phyloP scores from a whole-genome alignment of 2,888 invertebrate genomes.

The Yponomeuta cagnagella region DNA sequence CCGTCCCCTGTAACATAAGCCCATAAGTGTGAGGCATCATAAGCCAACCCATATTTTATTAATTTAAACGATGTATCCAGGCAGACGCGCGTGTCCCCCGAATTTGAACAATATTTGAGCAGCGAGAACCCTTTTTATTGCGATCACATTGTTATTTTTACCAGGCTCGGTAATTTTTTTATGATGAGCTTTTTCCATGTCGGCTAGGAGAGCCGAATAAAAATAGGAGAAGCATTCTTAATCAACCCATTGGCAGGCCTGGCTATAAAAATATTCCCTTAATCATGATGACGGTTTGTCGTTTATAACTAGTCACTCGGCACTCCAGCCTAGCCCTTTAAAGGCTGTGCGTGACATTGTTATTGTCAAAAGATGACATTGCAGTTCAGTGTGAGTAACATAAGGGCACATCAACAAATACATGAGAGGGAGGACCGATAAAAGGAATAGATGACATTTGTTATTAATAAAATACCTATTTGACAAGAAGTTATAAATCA shows the following conservation, averaged over 20 bases:
- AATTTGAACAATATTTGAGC: constrained; percentile 39
- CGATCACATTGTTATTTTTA: constrained; percentile 21
- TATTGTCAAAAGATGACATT: background rate
- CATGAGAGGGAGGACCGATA: no score
- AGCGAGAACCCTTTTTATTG: constrained; percentile 37
- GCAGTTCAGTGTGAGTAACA: background rate
- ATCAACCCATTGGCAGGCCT: background rate
- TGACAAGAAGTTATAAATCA: background rate
- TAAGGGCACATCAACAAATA: no score
- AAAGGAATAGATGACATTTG: background rate
- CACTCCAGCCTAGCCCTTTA: background rate
- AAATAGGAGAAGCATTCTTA: background rate
- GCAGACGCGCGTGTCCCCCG: constrained; percentile 31
- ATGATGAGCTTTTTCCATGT: constrained; percentile 6
- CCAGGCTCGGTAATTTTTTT: constrained; percentile 17
- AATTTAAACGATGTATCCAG: constrained; percentile 44
- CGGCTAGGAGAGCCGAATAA: background rate
- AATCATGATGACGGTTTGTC: background rate
- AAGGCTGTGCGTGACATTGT: background rate
- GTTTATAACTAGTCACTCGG: background rate
- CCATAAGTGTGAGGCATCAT: constrained; percentile 21
- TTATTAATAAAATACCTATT: background rate
- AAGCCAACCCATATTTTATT: constrained; percentile 59
- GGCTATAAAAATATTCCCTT: background rate
- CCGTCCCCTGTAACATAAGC: constrained; percentile 32